Conservation (phyloP, 2,888 invertebrate genomes). For the Petrophora chlorosata region DNA sequence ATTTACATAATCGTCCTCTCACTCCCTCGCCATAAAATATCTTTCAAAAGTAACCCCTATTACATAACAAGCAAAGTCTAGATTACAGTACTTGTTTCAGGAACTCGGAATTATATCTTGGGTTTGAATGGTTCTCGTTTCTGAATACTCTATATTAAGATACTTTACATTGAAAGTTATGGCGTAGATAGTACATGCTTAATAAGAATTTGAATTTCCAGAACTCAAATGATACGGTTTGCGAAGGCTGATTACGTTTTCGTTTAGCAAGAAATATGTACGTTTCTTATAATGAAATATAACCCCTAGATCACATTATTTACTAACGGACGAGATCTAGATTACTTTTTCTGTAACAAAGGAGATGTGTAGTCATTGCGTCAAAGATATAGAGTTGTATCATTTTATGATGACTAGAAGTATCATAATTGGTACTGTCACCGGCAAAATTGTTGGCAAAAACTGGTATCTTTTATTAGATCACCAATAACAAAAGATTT, state of each 20-base stretch:
- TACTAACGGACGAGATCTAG: too few species aligned
- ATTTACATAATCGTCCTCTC: conserved; percentile 68
- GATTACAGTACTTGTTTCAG: not conserved
- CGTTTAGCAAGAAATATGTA: too few species aligned
- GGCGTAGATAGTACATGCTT: conserved; percentile 43
- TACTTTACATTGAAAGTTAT: conserved; percentile 58
- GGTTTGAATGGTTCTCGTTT: conserved; percentile 43
- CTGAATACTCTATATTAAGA: conserved; percentile 47
- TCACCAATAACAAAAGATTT: conserved; percentile 2
- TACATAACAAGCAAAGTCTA: conserved; percentile 12
- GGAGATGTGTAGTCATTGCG: too few species aligned
- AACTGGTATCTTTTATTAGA: not conserved
- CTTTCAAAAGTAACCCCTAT: conserved; percentile 8
- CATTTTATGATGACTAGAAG: too few species aligned
- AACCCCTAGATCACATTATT: not conserved
- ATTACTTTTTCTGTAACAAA: too few species aligned
- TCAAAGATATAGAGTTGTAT: too few species aligned
- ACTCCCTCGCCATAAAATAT: conserved; percentile 11
- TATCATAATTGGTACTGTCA: too few species aligned
- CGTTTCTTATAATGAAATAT: too few species aligned
- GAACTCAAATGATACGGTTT: not conserved
- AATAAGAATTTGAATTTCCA: conserved; percentile 7
- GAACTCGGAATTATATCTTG: conserved; percentile 26
- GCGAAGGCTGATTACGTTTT: not conserved
- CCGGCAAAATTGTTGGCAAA: too few species aligned